Conservation (phyloP, 1,140 invertebrate species). For the Monomorium pharaonis region DNA sequence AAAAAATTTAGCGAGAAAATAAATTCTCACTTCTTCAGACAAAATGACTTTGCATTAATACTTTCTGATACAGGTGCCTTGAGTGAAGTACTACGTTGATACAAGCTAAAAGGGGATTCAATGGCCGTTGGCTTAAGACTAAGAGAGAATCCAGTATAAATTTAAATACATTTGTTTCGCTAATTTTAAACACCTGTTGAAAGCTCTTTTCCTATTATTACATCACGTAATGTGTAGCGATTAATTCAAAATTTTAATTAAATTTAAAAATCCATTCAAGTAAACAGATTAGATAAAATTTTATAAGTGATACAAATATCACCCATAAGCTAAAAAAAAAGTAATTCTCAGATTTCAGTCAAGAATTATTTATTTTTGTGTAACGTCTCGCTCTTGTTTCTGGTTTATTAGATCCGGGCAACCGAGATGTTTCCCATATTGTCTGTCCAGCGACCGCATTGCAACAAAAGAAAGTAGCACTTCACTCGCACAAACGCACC, state of each 20-base stretch:
- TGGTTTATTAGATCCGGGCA: conserved; percentile 14
- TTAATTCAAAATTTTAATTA: background rate
- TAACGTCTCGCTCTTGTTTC: background rate
- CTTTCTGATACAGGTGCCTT: background rate
- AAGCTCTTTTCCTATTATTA: background rate
- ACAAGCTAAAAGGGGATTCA: conserved; percentile 4
- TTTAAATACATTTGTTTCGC: conserved; percentile 49
- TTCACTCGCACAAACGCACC: conserved; percentile 60
- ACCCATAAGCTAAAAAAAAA: background rate
- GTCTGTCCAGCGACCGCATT: conserved; percentile 32
- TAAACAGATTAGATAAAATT: background rate
- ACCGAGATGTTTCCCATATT: conserved; percentile 48
- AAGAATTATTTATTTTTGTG: background rate
- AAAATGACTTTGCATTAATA: background rate
- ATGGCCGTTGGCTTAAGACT: conserved; percentile 18
- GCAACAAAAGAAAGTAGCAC: conserved; percentile 57
- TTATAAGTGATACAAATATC: background rate
- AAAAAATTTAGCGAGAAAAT: background rate
- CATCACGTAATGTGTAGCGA: background rate
- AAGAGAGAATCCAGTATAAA: conserved; percentile 43
- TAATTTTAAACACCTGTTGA: conserved; percentile 44
- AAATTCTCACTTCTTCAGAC: background rate
- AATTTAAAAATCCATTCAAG: background rate
- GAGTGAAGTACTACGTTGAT: background rate
- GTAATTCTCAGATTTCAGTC: background rate